Conservation (phyloP, 1,140 invertebrate genomes). For the Lepidurus couesii region DNA sequence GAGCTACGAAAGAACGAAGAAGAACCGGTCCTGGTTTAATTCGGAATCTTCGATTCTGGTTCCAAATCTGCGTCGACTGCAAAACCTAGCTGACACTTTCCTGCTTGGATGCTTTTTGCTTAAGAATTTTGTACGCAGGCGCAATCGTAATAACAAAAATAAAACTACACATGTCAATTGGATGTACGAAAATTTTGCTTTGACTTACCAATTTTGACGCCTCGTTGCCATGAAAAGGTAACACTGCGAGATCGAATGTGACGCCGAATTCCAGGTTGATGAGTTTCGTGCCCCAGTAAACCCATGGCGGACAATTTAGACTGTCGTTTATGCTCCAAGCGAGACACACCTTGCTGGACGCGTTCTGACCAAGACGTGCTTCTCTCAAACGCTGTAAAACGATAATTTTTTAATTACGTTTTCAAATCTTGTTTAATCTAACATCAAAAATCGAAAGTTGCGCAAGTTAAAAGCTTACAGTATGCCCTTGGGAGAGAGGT, state of each 20-base stretch:
- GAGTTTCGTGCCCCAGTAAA: slow-evolving; percentile 64
- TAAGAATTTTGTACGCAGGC: background rate
- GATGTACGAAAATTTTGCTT: background rate
- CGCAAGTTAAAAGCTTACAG: background rate
- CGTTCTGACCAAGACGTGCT: slow-evolving; percentile 37
- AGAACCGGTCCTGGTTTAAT: background rate
- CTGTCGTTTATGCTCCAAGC: slow-evolving; percentile 61
- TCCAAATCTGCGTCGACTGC: background rate
- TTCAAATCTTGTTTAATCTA: background rate
- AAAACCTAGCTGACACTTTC: background rate
- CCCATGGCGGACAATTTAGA: slow-evolving; percentile 54
- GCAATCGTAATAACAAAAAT: background rate
- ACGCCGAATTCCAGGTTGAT: slow-evolving; percentile 50
- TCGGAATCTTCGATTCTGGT: background rate
- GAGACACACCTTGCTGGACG: slow-evolving; percentile 52
- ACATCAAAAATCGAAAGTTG: background rate
- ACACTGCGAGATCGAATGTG: slow-evolving; percentile 61
- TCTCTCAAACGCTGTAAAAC: background rate
- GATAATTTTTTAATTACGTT: background rate
- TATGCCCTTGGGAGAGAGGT: background rate
- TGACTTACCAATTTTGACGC: slow-evolving; percentile 74
- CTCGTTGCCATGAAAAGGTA: slow-evolving; percentile 84
- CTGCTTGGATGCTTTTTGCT: background rate
- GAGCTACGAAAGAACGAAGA: slow-evolving; percentile 32
- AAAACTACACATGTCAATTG: background rate